phyloP scores from a whole-genome alignment of 2,113 vertebrate genomes.

The Artemisiospiza belli region DNA sequence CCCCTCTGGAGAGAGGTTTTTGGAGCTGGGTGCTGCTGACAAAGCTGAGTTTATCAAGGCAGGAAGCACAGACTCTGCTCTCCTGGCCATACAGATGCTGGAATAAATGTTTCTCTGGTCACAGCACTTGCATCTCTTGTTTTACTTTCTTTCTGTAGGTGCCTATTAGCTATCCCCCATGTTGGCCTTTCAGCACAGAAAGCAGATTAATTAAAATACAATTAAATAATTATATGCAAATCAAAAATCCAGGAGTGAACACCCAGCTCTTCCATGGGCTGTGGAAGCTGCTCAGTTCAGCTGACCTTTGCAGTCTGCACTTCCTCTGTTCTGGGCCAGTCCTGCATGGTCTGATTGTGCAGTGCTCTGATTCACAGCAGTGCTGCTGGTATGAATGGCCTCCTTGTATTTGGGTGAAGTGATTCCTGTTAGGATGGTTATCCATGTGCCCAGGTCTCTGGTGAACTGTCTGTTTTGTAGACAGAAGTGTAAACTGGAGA shows the following conservation, averaged over 20 bases:
- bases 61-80: background rate
- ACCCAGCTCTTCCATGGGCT: accelerated
- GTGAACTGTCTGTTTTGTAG: background rate
- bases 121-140: background rate
- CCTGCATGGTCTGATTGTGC: background rate
- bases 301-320: background rate
- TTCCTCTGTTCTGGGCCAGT: background rate
- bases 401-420: background rate
- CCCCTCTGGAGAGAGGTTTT: background rate
- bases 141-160: background rate
- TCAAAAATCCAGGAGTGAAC: background rate
- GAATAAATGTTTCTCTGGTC: background rate
- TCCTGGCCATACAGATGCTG: background rate
- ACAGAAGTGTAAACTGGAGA: background rate
- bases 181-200: background rate
- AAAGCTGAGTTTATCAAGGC: background rate
- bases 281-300: background rate
- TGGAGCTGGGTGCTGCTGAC: background rate
- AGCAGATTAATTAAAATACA: background rate
- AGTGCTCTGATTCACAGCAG: background rate
- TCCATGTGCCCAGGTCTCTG: background rate
- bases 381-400: background rate
- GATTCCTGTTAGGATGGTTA: background rate
- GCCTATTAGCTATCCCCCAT: background rate
- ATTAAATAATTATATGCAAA: background rate